Base-by-base conservation (phyloP, 2,888 invertebrate species). In the Pteria penguin region DNA sequence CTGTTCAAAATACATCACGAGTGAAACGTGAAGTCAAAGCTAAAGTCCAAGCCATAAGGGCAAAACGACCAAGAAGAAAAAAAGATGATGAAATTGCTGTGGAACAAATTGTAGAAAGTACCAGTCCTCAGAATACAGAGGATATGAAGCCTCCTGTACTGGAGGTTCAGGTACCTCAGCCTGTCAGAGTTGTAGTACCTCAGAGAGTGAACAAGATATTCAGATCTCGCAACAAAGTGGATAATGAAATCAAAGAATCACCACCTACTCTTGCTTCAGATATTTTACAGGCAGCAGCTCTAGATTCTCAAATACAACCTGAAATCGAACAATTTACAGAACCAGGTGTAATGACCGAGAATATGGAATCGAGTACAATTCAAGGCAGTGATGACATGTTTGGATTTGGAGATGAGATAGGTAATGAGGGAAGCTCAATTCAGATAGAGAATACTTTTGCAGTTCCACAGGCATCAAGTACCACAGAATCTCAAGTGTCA, bases 221-320 rank as follows among this genome's bases (percentile, higher is more conserved):
- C 72, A 60, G 82, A 27, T 84, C 84, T 31, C 75, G 84, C 62
- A 84, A 84, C 61, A 82, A 82, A 69, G 62, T 63, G 58, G 22
- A 31, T 29, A 52, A 5, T 27, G 33, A 27, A 14, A 32, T 24
- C 24, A 58, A 52, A 27, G 14, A 33, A 57, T 1, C 33, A 36
- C n/a, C n/a, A n/a, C n/a, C n/a, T n/a, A 14, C 45, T 8, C 45
- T 14, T 8, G 63, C 24, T n/a, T 68, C 29, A 33, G 18, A 61
- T n/a, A 58, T 29, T 22, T 14, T 11, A 5, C 26, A 22, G n/a
- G 18, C 26, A 33, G 60, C 27, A 18, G 36, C 18, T 36, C 32
- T 27, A 0, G 24, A 24, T 45, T 45, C 45, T 45, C 45, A 45
- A 18, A 45, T 45, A n/a, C n/a, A n/a, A n/a, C n/a, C n/a, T 4